Conservation (phyloP, 1,140 invertebrate genomes). For the Triops longicaudatus region DNA sequence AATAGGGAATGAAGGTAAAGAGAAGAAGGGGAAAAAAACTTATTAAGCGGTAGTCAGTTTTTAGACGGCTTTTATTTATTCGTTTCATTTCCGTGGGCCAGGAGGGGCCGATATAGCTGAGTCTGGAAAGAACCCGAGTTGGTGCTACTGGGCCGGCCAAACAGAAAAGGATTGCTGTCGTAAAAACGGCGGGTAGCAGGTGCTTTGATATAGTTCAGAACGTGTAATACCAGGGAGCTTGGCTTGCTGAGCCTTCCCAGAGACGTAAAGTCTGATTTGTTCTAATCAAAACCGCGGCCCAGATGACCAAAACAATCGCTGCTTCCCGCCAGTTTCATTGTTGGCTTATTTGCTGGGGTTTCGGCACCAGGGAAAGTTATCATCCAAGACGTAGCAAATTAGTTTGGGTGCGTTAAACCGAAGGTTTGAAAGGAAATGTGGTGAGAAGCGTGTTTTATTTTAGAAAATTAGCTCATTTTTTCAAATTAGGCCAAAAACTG, state of each 20-base stretch:
- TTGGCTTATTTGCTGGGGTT: not conserved
- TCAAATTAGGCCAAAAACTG: too few relatives aligned
- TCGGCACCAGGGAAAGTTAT: too few relatives aligned
- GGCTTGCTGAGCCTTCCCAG: not conserved
- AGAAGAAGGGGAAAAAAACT: too few relatives aligned
- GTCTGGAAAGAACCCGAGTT: not conserved
- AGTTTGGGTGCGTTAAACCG: too few relatives aligned
- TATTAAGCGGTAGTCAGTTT: not conserved
- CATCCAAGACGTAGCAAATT: too few relatives aligned
- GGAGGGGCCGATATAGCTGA: not conserved
- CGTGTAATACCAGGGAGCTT: not conserved
- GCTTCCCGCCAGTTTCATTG: not conserved
- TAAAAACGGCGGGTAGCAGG: conserved; percentile 5
- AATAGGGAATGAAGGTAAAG: too few relatives aligned
- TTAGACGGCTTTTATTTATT: not conserved
- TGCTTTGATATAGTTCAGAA: not conserved
- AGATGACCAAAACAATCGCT: not conserved
- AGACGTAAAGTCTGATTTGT: not conserved
- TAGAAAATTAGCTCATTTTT: too few relatives aligned
- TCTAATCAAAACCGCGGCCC: not conserved
- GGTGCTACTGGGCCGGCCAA: not conserved
- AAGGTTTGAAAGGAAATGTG: too few relatives aligned
- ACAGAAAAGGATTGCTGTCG: not conserved
- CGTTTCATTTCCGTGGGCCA: not conserved
- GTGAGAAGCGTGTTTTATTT: too few relatives aligned